Conservation (phyloP, 1,140 invertebrate species). For the Drosophila yakuba region DNA sequence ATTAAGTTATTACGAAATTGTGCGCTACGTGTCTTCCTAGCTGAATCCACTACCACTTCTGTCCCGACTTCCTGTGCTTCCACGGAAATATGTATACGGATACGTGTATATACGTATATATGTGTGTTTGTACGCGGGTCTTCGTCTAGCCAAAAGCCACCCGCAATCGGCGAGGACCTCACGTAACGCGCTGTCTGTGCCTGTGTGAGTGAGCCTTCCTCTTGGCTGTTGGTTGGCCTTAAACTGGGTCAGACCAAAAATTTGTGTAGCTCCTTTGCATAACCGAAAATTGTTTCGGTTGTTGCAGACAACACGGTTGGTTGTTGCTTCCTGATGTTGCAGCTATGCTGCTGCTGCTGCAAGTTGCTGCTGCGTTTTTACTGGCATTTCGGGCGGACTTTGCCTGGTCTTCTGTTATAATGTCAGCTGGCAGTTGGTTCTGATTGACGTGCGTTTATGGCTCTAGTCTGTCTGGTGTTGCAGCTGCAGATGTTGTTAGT, state of each 20-base stretch:
- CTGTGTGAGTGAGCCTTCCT: slow-evolving; percentile 33
- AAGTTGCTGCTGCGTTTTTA: not conserved
- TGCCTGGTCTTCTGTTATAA: slow-evolving; percentile 7
- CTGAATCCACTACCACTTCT: slow-evolving; percentile 21
- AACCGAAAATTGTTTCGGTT: slow-evolving; percentile 72
- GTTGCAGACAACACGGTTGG: slow-evolving; percentile 67
- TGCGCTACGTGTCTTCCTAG: slow-evolving; percentile 68
- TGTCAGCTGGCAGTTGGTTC: slow-evolving; percentile 30
- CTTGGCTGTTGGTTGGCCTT: slow-evolving; percentile 67
- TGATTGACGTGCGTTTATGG: slow-evolving; percentile 41
- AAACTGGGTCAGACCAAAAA: slow-evolving; percentile 73
- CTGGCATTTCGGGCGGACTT: not conserved
- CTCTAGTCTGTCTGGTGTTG: slow-evolving; percentile 23
- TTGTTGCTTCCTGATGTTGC: slow-evolving; percentile 27
- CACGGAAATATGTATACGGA: not conserved
- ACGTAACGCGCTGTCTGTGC: slow-evolving; percentile 54
- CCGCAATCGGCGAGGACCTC: slow-evolving; percentile 46
- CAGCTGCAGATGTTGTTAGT: slow-evolving; percentile 9
- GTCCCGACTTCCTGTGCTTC: slow-evolving; percentile 17
- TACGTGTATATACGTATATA: not conserved
- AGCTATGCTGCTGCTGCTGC: slow-evolving; percentile 4
- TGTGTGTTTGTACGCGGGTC: slow-evolving; percentile 5
- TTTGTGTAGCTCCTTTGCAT: slow-evolving; percentile 71
- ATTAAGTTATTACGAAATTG: slow-evolving; percentile 83
- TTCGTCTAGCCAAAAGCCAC: slow-evolving; percentile 62